Base-by-base conservation (phyloP, 2,113 vertebrate species). In the Lichenostomus cassidix region DNA sequence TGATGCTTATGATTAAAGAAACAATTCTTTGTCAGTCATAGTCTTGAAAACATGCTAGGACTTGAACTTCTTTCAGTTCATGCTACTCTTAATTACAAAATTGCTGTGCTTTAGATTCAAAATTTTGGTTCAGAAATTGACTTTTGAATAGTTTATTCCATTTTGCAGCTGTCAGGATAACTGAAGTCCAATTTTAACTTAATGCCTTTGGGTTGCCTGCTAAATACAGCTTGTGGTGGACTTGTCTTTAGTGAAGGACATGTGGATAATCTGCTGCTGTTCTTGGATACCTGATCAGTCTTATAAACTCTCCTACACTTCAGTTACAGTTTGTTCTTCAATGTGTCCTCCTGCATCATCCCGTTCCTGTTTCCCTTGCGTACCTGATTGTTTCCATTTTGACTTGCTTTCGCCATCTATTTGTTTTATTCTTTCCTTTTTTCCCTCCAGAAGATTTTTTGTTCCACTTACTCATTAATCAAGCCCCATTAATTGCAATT, bases 171-270 rank as follows among this genome's bases (percentile, higher is more conserved):
- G 60, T 91, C 42, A 69, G 14, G 20, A 60, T 85, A 83, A 92
- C 63, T 53, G 24, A 92, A 84, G 71, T 78, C 83, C 73, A 74
- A 29, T 94, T 93, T 94, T 84, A 94, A 82, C 50, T 76, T 82
- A 55, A 83, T 80, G 60, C 15, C 52, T 44, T 78, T 68, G 82
- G 33, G 39, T 59, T 76, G 76, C 63, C 42, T 88, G 28, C 67
- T 87, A 76, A 81, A 80, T 83, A 46, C 86, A 87, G 68, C 33
- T 91, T 24, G 49, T 67, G n/a, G 50, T 75, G 42, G 67, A 20
- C 35, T 65, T 76, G 35, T 35, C 59, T 92, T 90, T 87, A 67
- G 24, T 60, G 42, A 92, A 90, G 68, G 83, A 83, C 62, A 60
- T 81, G 58, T 28, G 78, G 65, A 81, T 70, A 71, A n/a, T 86